Base-by-base conservation (phyloP, 2,888 invertebrate species). In the Ornithoptera priamus region DNA sequence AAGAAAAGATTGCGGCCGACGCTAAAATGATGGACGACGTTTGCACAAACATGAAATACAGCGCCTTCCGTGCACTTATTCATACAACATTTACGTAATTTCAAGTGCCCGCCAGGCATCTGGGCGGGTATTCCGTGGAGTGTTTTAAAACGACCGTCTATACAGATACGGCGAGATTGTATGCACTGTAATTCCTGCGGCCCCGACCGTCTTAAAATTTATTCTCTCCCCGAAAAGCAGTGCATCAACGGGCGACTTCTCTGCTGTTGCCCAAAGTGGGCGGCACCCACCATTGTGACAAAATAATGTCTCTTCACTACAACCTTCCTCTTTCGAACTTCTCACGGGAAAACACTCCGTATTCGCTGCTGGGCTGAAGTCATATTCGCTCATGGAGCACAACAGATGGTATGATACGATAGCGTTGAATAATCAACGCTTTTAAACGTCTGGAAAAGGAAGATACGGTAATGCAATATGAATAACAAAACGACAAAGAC, bases 341-440 rank as follows among this genome's bases (percentile, higher is more conserved):
- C 63, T 76, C 80, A 78, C 72, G 76, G 83, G 74, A 87, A 87
- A 87, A 82, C 76, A 78, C 75, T 77, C 86, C 81, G 81, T 91
- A 90, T 83, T 76, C 75, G 75, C 67, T 73, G 64, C 62, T 68
- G 46, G 70, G 76, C 80, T 85, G 82, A 84, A 76, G 77, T 78
- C 75, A 70, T 74, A 83, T 82, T 85, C 78, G 75, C 75, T 53
- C 71, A 74, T 73, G 74, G 66, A 74, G 66, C 71, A 70, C 73
- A 83, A 80, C 91, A 92, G 92, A 92, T 92, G 92, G 87, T 86
- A 83, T 83, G 79, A 79, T 76, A 79, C 81, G 91, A 92, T 92
- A 91, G 85, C 87, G 87, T 88, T 89, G 91, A 91, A 92, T 92
- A 92, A 92, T 92, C 92, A 92, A 92, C 92, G 90, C 90, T 91